A percentile compares a stretch with the other conserved stretches of the same genome.
Evolutionary conservation across 2,113 vertebrate genomes (phyloP).

Genomic region (Nesoenas mayeri): DNA sequence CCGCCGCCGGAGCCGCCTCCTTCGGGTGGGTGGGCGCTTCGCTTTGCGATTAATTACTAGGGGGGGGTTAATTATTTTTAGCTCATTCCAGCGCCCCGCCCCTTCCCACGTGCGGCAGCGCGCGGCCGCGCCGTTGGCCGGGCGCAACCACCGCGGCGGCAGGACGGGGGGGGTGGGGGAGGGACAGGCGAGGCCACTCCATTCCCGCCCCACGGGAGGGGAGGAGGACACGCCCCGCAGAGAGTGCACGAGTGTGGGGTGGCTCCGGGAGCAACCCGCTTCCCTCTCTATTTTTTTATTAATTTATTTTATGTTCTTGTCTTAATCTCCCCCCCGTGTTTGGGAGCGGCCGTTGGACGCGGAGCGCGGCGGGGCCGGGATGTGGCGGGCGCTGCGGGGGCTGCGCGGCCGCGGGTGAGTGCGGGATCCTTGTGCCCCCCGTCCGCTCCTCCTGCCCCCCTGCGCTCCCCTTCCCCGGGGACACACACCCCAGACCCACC

Average conservation of each 20-base stretch:
- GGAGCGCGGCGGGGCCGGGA: not conserved
- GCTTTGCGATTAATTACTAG: too few relatives aligned
- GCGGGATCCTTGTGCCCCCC: not conserved
- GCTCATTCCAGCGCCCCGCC: not conserved
- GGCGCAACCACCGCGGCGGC: not conserved
- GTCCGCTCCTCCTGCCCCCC: not conserved
- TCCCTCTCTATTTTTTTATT: not conserved
- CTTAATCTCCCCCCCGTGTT: too few relatives aligned
- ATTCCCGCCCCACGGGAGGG: not conserved
- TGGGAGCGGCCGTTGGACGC: not conserved
- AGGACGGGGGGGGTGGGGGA: too few relatives aligned
- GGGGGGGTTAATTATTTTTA: not conserved
- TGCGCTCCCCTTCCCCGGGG: too few relatives aligned
- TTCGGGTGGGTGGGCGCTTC: too few relatives aligned
- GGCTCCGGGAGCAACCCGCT: not conserved
- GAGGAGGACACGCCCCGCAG: too few relatives aligned
- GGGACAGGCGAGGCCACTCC: not conserved
- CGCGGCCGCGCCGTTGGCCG: not conserved
- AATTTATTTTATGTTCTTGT: too few relatives aligned
- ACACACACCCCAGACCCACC: not conserved
- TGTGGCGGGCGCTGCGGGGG: not conserved
- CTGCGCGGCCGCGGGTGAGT: constrained; percentile 7
- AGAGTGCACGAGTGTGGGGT: rapidly evolving
- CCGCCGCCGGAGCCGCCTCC: not conserved
- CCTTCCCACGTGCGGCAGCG: not conserved